Percentiles rank a stretch among this genome's conserved stretches.
phyloP scores from a whole-genome alignment of 2,797 vertebrate species.

The Myiotriccus ornatus region DNA sequence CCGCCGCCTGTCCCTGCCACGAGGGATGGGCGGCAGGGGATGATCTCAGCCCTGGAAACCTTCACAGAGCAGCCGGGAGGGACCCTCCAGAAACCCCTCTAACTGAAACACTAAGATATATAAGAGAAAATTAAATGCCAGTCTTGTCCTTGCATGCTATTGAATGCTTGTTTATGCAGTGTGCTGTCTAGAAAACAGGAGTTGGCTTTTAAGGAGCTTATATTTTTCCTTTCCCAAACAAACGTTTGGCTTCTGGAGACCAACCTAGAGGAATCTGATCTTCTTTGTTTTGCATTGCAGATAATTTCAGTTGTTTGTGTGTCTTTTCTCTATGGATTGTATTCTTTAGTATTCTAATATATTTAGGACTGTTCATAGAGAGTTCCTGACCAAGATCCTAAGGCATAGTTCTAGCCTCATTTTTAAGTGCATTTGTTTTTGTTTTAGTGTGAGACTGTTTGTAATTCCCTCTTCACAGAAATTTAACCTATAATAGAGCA shows the following conservation, averaged over 20 bases:
- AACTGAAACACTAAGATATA: too few species aligned
- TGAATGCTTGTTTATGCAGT: not conserved
- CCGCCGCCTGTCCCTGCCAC: too few species aligned
- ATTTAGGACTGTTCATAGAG: not conserved
- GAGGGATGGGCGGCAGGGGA: too few species aligned
- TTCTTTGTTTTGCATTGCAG: not conserved
- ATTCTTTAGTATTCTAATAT: not conserved
- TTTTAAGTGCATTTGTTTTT: not conserved
- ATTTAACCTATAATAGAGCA: not conserved
- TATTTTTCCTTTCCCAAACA: not conserved
- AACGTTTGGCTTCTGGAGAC: not conserved
- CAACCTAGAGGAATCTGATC: not conserved
- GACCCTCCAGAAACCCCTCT: too few species aligned
- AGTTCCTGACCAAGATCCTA: accelerated
- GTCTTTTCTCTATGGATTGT: not conserved
- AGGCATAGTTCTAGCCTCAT: not conserved
- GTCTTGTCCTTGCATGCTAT: not conserved
- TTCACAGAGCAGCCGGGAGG: too few species aligned
- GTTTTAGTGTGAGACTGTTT: not conserved
- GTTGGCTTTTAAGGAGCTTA: not conserved
- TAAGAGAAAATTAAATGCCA: not conserved
- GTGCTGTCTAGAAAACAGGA: not conserved
- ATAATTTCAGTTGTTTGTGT: not conserved
- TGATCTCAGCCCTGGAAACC: too few species aligned
- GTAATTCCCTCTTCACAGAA: not conserved